Conservation (phyloP, 2,113 vertebrate species). For the Solenodon paradoxus region DNA sequence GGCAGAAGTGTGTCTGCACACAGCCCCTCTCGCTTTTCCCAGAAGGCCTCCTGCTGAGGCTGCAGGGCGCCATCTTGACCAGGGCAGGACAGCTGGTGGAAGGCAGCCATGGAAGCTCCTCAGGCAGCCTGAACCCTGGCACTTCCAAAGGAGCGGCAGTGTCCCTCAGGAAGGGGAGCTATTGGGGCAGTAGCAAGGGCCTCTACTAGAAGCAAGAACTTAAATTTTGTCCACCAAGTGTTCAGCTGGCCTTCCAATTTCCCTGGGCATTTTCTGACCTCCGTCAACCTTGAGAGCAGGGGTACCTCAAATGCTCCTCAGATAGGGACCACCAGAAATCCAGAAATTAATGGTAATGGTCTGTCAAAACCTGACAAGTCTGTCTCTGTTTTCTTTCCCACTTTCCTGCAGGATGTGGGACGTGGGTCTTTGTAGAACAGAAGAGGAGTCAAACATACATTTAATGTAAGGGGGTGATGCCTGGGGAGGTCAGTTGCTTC, state of each 20-base stretch:
- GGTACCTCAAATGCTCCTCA: neutral
- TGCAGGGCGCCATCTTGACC: neutral
- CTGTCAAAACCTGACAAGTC: neutral
- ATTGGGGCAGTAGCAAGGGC: neutral
- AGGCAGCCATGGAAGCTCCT: accelerated
- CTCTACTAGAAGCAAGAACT: neutral
- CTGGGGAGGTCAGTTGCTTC: neutral
- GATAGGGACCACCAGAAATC: neutral
- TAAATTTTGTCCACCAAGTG: neutral
- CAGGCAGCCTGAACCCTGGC: neutral
- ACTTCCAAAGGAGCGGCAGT: neutral
- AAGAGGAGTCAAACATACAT: neutral
- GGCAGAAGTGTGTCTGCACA: neutral
- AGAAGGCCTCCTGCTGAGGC: neutral
- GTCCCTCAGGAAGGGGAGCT: neutral
- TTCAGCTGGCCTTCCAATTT: neutral
- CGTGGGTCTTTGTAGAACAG: neutral
- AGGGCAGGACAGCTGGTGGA: too few species aligned
- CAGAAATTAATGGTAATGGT: neutral
- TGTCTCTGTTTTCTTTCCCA: neutral
- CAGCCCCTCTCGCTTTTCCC: neutral
- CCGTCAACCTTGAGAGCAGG: neutral
- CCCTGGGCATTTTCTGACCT: neutral
- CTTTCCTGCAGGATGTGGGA: neutral
- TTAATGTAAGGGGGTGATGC: neutral